Base-by-base conservation (phyloP, 2,888 invertebrate genomes). In the Drosophila pseudotalamancana region DNA sequence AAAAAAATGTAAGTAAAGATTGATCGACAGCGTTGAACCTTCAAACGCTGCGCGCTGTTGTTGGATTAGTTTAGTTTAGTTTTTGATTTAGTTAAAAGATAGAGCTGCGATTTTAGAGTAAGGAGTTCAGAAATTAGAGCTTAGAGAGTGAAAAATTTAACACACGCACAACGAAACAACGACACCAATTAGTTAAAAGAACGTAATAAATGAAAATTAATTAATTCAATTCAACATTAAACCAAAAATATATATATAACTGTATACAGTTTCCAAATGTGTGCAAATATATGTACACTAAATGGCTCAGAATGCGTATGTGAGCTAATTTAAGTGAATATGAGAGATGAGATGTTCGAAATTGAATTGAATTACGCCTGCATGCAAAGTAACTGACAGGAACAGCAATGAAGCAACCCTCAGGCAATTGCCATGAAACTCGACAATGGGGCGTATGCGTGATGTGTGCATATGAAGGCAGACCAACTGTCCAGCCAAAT, bases 121-220 rank as follows among this genome's bases (percentile, higher is more conserved):
- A 12, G 34, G 34, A 70, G 53, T 63, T 64, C 39, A 56, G 45
- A 56, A 29, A 14, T 55, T 37, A 63, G 64, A 66, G 56, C 8
- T 73, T 49, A 83, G 43, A 87, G 80, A 84, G 88, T 68, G 88
- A 84, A 84, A 88, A 84, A 88, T 70, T 84, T 84, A 82, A 84
- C 88, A 84, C 88, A 88, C 84, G 69, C 72, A 88, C 25, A 80
- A 71, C 76, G 43, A 83, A 64, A 72, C 61, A 81, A 83, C 88
- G 70, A 84, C 87, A 84, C 78, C 88, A 87, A 84, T 84, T 77
- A 71, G 64, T 64, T 51, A n/a, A 55, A 49, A 27, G 45, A 45
- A 40, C 25, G 34, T 37, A 48, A 51, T 6, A 35, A 69, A 55
- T 25, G 14, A 29, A 63, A 71, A 45, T 37, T 14, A 49, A 53